These are phyloP conservation scores for Halcyon leucocephala DNA, from an alignment of 2,797 vertebrate genomes.

Conservation along the genomic window DNA sequence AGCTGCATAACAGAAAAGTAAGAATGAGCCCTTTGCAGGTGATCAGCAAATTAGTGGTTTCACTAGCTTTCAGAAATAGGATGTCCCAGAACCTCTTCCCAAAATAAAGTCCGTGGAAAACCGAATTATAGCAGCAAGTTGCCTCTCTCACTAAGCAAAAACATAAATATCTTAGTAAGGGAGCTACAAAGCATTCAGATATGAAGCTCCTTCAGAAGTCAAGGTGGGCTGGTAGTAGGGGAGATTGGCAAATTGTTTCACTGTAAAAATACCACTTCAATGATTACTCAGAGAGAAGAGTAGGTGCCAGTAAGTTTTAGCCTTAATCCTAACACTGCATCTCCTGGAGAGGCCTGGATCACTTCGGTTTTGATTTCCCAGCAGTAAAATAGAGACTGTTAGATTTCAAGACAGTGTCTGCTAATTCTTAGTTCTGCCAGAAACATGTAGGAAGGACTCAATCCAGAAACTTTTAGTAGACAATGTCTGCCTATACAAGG, in stretches of 20 bases:
- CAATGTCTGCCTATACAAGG: not conserved
- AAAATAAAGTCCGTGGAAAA: not conserved
- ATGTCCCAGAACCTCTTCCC: not conserved
- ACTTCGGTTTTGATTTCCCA: not conserved
- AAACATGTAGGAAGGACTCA: not conserved
- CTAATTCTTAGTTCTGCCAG: not conserved
- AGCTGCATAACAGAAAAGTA: not conserved
- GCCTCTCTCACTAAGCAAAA: not conserved
- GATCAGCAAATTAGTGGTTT: not conserved
- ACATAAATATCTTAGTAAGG: not conserved
- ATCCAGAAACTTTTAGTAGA: not conserved
- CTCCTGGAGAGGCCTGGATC: not conserved
- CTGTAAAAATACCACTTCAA: not conserved
- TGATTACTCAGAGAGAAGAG: not conserved
- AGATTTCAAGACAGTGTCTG: not conserved
- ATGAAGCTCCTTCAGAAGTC: not conserved
- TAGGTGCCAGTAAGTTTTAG: not conserved
- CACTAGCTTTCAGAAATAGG: not conserved
- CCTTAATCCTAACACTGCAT: not conserved
- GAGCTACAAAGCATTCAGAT: not conserved
- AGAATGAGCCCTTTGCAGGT: not conserved
- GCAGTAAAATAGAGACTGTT: not conserved
- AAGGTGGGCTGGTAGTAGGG: rapidly evolving
- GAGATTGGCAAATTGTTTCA: not conserved
- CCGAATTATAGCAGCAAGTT: not conserved